phyloP scores from a whole-genome alignment of 1,140 invertebrate species.

The Drosophila lowei region DNA sequence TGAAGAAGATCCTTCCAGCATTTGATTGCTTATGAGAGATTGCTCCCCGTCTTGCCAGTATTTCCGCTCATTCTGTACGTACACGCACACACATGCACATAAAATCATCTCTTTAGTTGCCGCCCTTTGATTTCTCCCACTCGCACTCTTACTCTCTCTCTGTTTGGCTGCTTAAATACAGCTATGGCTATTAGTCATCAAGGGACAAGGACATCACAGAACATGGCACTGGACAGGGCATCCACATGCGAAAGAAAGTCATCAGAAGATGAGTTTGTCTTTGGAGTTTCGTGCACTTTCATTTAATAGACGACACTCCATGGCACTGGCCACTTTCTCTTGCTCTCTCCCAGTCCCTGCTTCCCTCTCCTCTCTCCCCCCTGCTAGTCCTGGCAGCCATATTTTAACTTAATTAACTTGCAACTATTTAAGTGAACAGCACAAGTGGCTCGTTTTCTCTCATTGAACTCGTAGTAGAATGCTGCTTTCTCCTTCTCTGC shows the following conservation, averaged over 20 bases:
- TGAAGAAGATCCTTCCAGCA: no score
- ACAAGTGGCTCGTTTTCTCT: conserved; percentile 55
- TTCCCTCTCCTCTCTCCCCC: background rate
- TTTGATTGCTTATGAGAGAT: no score
- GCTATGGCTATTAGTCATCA: conserved; percentile 44
- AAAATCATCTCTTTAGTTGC: background rate
- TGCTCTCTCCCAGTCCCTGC: background rate
- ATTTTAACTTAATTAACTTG: conserved; percentile 76
- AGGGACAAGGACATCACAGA: conserved; percentile 30
- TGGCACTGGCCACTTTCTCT: background rate
- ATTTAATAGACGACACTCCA: conserved; percentile 43
- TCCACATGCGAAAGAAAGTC: conserved; percentile 1
- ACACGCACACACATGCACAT: no score
- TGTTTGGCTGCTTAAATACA: conserved; percentile 31
- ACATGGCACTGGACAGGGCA: conserved; percentile 4
- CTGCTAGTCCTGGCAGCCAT: conserved; percentile 28
- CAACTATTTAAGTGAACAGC: conserved; percentile 73
- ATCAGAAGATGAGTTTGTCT: conserved; percentile 40
- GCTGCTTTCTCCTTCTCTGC: background rate
- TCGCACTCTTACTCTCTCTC: no score
- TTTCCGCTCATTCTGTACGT: no score
- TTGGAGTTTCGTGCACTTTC: conserved; percentile 53
- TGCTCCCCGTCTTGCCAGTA: no score
- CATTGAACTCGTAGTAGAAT: background rate
- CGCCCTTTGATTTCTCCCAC: conserved; percentile 36